Percentiles rank a stretch among this genome's conserved stretches.
Evolutionary conservation across 2,888 invertebrate species (phyloP).

Genomic region (Poecilobothrus nobilitatus): DNA sequence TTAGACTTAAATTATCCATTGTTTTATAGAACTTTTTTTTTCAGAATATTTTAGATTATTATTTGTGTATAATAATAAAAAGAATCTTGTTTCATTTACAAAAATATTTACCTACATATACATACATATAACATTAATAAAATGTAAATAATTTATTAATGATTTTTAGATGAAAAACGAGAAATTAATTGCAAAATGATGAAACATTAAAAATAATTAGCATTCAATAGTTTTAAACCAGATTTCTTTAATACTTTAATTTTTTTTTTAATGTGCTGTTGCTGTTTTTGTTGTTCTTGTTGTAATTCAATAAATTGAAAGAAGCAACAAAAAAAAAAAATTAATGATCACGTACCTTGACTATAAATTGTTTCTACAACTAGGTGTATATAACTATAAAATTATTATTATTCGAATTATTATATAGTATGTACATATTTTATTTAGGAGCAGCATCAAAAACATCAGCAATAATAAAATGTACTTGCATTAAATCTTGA

Average conservation of each 20-base stretch:
- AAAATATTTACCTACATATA: too few relatives aligned
- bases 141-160: constrained; percentile 6
- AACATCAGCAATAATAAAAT: too few relatives aligned
- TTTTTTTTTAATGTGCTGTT: neutral
- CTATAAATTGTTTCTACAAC: neutral
- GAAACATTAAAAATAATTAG: constrained; percentile 6
- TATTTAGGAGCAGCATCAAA: neutral
- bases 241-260: neutral
- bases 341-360: constrained; percentile 1
- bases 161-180: neutral
- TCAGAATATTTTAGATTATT: too few relatives aligned
- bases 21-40: too few relatives aligned
- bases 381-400: constrained; percentile 1
- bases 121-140: neutral
- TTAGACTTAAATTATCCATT: too few relatives aligned
- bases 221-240: neutral
- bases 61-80: too few relatives aligned
- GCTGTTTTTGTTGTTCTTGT: too few relatives aligned
- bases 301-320: neutral
- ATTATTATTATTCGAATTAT: neutral
- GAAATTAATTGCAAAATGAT: neutral
- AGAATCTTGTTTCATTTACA: too few relatives aligned
- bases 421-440: too few relatives aligned
- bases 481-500: too few relatives aligned
- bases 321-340: neutral